A percentile compares a stretch with the other conserved stretches of the same genome.
Evolutionary conservation across 1,140 invertebrate species (phyloP).

Genomic region (Onthophagus taurus): DNA sequence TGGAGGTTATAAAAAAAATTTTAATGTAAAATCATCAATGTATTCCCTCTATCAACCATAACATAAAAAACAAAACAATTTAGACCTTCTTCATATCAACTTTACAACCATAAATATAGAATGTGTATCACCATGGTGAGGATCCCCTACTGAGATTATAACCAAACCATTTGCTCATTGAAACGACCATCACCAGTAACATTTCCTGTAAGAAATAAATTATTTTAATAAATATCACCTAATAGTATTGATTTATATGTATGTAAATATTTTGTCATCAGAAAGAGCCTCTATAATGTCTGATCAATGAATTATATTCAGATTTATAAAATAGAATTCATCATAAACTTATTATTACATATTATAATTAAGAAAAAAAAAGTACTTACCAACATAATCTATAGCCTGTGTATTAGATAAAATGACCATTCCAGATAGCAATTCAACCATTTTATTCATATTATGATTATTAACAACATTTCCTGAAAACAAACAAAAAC

Average conservation of each 20-base stretch:
- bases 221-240: conserved; percentile 1
- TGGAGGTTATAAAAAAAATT: too few relatives aligned
- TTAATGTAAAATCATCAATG: too few relatives aligned
- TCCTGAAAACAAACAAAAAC: too few relatives aligned
- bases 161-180: conserved; percentile 90
- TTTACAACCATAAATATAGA: conserved; percentile 96
- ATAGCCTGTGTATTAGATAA: conserved; percentile 96
- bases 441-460: conserved; percentile 89
- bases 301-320: conserved; percentile 15
- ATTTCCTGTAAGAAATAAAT: conserved; percentile 56
- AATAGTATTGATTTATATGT: conserved; percentile 8
- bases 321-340: conserved; percentile 20
- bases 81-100: conserved; percentile 76
- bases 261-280: conserved; percentile 29
- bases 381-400: conserved; percentile 85
- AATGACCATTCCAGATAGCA: conserved; percentile 96
- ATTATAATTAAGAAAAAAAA: conserved; percentile 1
- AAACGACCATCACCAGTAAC: conserved; percentile 99
- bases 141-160: conserved; percentile 91
- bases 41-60: too few relatives aligned
- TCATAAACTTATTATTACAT: conserved; percentile 10
- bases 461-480: conserved; percentile 99
- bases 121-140: conserved; percentile 98
- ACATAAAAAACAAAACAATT: too few relatives aligned
- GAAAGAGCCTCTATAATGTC: conserved; percentile 45